Percentiles rank a stretch among this genome's conserved stretches.
phyloP scores from a whole-genome alignment of 2,888 invertebrate genomes.

The Drosophila aldrichi region DNA sequence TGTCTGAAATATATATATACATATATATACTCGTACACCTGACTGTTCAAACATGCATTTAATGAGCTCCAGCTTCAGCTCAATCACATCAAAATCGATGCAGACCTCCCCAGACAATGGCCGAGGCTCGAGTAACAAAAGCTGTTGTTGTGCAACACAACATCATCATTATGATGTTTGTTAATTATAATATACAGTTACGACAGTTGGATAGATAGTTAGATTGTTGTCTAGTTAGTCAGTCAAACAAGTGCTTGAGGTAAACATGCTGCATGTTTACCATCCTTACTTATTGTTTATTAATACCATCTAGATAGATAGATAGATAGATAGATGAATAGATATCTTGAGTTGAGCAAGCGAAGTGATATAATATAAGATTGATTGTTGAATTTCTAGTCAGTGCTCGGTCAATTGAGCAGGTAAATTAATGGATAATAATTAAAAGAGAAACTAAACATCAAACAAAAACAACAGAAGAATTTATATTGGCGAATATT shows the following conservation, averaged over 20 bases:
- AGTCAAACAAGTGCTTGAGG: background rate
- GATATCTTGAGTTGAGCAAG: conserved; percentile 21
- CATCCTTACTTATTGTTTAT: conserved; percentile 53
- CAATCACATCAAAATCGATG: conserved; percentile 25
- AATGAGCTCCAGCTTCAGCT: conserved; percentile 36
- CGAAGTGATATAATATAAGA: conserved; percentile 31
- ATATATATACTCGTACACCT: background rate
- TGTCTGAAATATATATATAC: conserved; percentile 3
- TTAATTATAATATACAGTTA: conserved; percentile 20
- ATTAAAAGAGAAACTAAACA: conserved; percentile 1
- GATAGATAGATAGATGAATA: too few species aligned
- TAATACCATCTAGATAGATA: conserved; percentile 25
- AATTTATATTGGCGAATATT: background rate
- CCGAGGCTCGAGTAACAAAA: conserved; percentile 41
- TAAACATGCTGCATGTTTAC: conserved; percentile 25
- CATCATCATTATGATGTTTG: conserved; percentile 48
- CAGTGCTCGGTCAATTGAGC: background rate
- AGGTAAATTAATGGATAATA: conserved; percentile 36
- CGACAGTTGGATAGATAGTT: background rate
- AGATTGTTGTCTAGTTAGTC: background rate
- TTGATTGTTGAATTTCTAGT: conserved; percentile 34
- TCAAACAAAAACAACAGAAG: background rate
- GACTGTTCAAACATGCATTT: conserved; percentile 27
- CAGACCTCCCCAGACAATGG: conserved; percentile 21
- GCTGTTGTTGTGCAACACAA: conserved; percentile 39